Evolutionary conservation across 2,113 vertebrate species (phyloP), one percentile per base, ranked within the genome.

Genomic region (Sciurus niger): DNA sequence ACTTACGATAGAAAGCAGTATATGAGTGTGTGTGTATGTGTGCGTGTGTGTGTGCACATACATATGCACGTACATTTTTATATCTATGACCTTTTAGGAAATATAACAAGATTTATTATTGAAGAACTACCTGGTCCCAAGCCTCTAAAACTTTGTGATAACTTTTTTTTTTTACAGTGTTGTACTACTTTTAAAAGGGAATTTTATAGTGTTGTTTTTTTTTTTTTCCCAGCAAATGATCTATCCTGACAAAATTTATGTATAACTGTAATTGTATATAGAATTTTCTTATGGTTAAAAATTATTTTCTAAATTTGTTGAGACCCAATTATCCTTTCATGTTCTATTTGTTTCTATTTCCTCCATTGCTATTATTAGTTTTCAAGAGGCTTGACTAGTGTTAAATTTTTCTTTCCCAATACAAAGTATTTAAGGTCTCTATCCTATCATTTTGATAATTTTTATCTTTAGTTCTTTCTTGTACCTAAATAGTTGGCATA

Each of bases 221-320:
- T 82, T 89, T 37, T 37, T 83, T 95, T 83, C 22, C 32, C 0
- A 32, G 16, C 60, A 72, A 58, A 70, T 93, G 8, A 14, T 34
- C 53, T 72, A 89, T 70, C 94, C 73, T 70, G 72, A 74, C 12
- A 92, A 73, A 92, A 84, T 74, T 92, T 96, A 96, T 18, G 51
- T 74, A 34, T 76, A 84, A 58, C 4, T 67, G 2, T 1, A 91
- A 72, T 82, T 70, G 5, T 67, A 76, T 20, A 53, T 48, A 65
- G 2, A 30, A 83, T 65, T 90, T 92, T 86, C 8, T 77, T 70
- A 65, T 2, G 18, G 48, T 58, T 80, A 65, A 94, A 53, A 37
- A n/a, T n/a, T 4, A 17, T 22, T 63, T 83, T 80, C 82, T 93
- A 58, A 94, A 51, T 65, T 20, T 74, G 13, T 79, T 37, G 3